Percentiles rank a stretch among this genome's conserved stretches.
phyloP scores from a whole-genome alignment of 2,113 vertebrate genomes.

The Sturnira hondurensis region DNA sequence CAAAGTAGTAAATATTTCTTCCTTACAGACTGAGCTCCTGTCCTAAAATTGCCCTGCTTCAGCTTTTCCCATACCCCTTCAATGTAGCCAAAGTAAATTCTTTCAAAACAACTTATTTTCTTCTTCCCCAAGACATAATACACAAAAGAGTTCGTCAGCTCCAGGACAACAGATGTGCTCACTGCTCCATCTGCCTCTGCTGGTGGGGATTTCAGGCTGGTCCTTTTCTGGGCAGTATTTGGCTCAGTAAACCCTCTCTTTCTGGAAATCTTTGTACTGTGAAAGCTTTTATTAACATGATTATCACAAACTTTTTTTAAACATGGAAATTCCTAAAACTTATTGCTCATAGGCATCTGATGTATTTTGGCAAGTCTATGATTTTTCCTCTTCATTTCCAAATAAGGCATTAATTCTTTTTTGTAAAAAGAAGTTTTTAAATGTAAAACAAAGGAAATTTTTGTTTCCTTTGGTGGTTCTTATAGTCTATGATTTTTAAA shows the following conservation, averaged over 20 bases:
- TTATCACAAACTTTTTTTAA: not conserved
- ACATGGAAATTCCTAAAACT: not conserved
- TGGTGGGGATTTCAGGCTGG: not conserved
- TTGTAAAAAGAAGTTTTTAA: not conserved
- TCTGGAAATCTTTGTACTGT: not conserved
- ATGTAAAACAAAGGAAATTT: constrained; percentile 3
- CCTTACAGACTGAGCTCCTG: not conserved
- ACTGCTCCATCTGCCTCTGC: not conserved
- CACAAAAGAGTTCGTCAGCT: not conserved
- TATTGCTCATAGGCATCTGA: not conserved
- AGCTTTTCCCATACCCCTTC: not conserved
- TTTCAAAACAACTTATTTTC: not conserved
- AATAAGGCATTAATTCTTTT: not conserved
- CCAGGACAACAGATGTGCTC: not conserved
- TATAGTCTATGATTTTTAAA: not conserved
- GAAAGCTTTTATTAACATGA: not conserved
- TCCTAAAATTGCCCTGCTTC: not conserved
- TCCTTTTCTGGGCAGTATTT: not conserved
- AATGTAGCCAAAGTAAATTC: not conserved
- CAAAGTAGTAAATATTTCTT: not conserved
- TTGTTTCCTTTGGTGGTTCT: not conserved
- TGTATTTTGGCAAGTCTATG: not conserved
- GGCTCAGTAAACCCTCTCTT: not conserved
- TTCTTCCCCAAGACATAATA: not conserved
- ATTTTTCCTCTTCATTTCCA: not conserved